phyloP scores from a whole-genome alignment of 1,140 invertebrate species.

The Himalopsyche phryganea region DNA sequence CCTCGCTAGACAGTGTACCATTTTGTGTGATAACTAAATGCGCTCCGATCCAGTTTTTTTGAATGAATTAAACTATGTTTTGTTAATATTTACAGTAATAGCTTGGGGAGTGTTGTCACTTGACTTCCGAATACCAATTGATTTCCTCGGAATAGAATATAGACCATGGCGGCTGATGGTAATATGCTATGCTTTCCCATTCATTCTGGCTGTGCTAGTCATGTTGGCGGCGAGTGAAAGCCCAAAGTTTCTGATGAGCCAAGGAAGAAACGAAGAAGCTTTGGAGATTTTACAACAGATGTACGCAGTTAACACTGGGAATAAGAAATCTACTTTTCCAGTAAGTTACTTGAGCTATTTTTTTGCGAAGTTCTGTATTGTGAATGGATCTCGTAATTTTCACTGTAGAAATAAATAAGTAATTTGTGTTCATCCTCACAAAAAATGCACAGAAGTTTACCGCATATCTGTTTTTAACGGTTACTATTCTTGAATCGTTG shows the following conservation, averaged over 20 bases:
- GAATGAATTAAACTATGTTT: no score
- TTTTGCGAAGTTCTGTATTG: not conserved
- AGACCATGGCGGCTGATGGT: conserved; percentile 19
- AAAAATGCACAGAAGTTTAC: no score
- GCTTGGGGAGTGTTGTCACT: conserved; percentile 15
- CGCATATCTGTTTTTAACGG: no score
- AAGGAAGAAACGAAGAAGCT: conserved; percentile 59
- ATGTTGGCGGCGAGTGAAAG: conserved; percentile 64
- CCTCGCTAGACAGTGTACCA: no score
- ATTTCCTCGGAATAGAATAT: conserved; percentile 16
- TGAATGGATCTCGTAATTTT: not conserved
- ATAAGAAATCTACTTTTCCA: conserved; percentile 39
- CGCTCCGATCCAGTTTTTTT: no score
- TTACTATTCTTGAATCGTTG: no score
- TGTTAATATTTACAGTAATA: conserved; percentile 15
- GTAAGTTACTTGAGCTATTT: conserved; percentile 36
- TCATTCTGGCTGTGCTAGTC: conserved; percentile 51
- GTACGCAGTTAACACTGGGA: conserved; percentile 59
- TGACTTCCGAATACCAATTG: conserved; percentile 8
- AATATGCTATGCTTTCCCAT: conserved; percentile 11
- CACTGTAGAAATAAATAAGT: no score
- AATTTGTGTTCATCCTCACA: no score
- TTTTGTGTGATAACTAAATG: no score
- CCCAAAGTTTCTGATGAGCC: conserved; percentile 69
- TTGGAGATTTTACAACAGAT: conserved; percentile 58